Percentiles rank a stretch among this genome's conserved stretches.
phyloP scores from a whole-genome alignment of 2,797 vertebrate species.

The Brachyalestes nurse region DNA sequence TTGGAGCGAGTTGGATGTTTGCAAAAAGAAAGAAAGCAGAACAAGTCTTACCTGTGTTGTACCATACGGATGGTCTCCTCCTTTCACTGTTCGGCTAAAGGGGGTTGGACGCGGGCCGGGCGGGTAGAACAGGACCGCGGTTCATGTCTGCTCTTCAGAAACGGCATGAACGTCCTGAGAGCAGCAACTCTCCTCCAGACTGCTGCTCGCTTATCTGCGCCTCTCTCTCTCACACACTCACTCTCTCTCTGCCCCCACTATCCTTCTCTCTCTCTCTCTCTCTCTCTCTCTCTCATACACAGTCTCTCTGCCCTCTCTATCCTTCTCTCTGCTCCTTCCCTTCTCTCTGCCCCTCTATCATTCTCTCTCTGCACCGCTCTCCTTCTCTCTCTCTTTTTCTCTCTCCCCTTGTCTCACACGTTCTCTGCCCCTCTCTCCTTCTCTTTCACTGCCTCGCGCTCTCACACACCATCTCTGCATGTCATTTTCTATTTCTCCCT shows the following conservation, averaged over 20 bases:
- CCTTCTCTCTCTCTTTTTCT: slow-evolving; percentile 1
- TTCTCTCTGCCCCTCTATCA: no score
- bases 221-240: not conserved
- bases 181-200: not conserved
- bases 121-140: slow-evolving; percentile 2
- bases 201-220: slow-evolving; percentile 55
- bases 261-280: not conserved
- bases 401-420: not conserved
- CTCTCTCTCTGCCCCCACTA: not conserved
- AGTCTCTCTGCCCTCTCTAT: not conserved
- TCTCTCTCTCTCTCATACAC: not conserved
- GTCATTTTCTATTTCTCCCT: no score
- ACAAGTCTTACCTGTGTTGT: slow-evolving; percentile 53
- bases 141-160: slow-evolving; percentile 30
- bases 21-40: slow-evolving; percentile 55
- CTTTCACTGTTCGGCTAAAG: slow-evolving; percentile 62
- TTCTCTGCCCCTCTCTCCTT: not conserved
- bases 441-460: not conserved
- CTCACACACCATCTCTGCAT: no score
- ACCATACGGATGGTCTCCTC: slow-evolving; percentile 63
- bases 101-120: slow-evolving; percentile 24
- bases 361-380: not conserved
- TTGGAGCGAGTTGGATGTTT: not conserved
- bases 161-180: not conserved
- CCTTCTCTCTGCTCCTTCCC: no score